These are phyloP conservation scores for Gambusia yucatana DNA, from an alignment of 2,797 vertebrate species.

Conservation along the genomic window DNA sequence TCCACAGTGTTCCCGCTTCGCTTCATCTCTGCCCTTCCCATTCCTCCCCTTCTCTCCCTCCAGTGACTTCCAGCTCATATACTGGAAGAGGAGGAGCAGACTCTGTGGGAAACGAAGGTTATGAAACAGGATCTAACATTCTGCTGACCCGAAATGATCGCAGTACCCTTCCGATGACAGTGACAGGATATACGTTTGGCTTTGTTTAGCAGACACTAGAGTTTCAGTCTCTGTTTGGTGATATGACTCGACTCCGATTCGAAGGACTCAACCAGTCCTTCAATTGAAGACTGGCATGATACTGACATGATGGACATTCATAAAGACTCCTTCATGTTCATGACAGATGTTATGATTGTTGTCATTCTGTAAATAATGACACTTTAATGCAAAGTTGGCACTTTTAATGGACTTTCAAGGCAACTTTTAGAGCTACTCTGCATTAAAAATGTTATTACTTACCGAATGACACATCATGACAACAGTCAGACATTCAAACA, in stretches of 20 bases:
- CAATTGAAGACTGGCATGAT: no score
- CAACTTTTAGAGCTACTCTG: no score
- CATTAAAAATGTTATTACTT: no score
- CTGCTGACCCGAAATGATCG: conserved; percentile 45
- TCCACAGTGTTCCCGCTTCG: conserved; percentile 5
- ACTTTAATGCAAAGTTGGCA: no score
- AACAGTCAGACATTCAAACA: no score
- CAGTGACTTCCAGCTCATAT: conserved; percentile 45
- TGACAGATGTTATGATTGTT: no score
- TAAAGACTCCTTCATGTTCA: no score
- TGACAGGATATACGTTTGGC: conserved; percentile 12
- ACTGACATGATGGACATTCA: no score
- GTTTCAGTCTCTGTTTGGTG: conserved; percentile 5
- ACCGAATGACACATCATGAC: no score
- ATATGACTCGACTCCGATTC: not conserved
- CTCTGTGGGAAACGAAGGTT: conserved; percentile 71
- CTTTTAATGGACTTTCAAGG: no score
- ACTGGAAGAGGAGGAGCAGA: conserved; percentile 59
- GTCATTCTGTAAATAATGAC: no score
- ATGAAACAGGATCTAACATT: conserved; percentile 57
- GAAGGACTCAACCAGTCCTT: conserved; percentile 22
- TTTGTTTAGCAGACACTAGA: not conserved
- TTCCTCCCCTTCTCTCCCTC: not conserved
- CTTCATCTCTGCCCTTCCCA: conserved; percentile 9
- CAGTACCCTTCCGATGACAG: conserved; percentile 2